These are phyloP conservation scores for Eupithecia insigniata DNA, from an alignment of 2,888 invertebrate species.

Conservation along the genomic window DNA sequence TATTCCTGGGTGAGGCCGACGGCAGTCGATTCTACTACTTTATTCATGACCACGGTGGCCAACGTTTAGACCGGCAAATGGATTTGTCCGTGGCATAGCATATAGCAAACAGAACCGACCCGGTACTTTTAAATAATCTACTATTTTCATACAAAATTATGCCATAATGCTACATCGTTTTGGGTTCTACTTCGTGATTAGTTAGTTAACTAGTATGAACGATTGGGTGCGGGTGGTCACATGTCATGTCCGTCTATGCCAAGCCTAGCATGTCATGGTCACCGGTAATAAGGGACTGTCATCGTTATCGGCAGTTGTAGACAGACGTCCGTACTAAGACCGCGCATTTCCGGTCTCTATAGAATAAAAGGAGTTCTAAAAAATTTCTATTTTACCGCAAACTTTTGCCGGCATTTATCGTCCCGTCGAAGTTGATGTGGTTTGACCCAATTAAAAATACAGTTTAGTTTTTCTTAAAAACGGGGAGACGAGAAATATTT, in stretches of 20 bases:
- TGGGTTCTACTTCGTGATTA: not conserved
- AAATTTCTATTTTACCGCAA: conserved; percentile 37
- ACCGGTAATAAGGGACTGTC: conserved; percentile 48
- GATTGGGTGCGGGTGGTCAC: not conserved
- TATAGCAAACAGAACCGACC: conserved; percentile 4
- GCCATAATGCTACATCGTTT: not conserved
- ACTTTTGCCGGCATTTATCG: conserved; percentile 40
- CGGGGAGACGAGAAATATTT: conserved; percentile 44
- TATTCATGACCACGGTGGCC: conserved; percentile 77
- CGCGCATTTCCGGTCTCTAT: conserved; percentile 32
- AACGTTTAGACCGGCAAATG: conserved; percentile 66
- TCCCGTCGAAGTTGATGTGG: conserved; percentile 37
- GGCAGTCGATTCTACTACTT: conserved; percentile 79
- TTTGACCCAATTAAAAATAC: conserved; percentile 50
- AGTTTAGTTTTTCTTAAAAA: conserved; percentile 37
- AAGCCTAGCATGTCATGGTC: conserved; percentile 59
- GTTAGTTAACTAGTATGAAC: not conserved
- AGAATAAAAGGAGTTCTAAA: conserved; percentile 31
- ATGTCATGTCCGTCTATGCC: conserved; percentile 57
- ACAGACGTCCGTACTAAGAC: conserved; percentile 48
- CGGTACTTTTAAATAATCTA: not conserved
- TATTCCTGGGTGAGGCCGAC: conserved; percentile 72
- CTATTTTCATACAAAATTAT: not conserved
- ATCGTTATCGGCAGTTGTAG: conserved; percentile 62
- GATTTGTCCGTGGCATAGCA: conserved; percentile 55